Conservation (phyloP, 2,113 vertebrate species). For the Cavia porcellus region DNA sequence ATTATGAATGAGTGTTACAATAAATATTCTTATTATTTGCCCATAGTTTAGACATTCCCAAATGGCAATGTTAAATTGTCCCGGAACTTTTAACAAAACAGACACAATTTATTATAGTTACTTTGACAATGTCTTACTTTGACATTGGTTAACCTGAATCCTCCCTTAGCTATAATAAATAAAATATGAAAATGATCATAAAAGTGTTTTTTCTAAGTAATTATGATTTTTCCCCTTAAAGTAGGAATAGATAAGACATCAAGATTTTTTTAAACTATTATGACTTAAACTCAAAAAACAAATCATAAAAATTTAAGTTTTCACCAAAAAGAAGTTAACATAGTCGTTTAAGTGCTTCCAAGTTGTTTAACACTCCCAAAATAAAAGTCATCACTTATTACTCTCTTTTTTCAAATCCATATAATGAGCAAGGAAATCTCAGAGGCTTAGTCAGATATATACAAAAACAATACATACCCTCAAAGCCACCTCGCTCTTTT, state of each 20-base stretch:
- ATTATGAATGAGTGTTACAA: background rate
- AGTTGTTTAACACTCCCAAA: constrained; percentile 18
- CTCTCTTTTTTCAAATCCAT: constrained; percentile 25
- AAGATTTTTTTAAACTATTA: background rate
- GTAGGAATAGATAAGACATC: background rate
- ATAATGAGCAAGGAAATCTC: background rate
- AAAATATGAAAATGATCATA: background rate
- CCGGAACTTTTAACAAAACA: constrained; percentile 44
- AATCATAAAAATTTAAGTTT: constrained; percentile 4
- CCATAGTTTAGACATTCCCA: constrained; percentile 7
- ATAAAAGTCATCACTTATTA: background rate
- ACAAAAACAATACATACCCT: background rate
- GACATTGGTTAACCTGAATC: background rate
- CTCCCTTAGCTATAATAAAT: background rate
- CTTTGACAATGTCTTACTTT: background rate
- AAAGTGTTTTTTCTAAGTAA: background rate
- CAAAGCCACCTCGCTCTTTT: background rate
- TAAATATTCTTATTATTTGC: background rate
- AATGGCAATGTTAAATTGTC: background rate
- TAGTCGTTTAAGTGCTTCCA: background rate
- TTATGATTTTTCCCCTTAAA: background rate
- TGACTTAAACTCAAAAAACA: constrained; percentile 50
- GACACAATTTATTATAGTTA: background rate
- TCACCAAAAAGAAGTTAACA: background rate
- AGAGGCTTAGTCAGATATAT: background rate